Conservation (phyloP, 2,888 invertebrate genomes). For the Temnothorax ravouxi region DNA sequence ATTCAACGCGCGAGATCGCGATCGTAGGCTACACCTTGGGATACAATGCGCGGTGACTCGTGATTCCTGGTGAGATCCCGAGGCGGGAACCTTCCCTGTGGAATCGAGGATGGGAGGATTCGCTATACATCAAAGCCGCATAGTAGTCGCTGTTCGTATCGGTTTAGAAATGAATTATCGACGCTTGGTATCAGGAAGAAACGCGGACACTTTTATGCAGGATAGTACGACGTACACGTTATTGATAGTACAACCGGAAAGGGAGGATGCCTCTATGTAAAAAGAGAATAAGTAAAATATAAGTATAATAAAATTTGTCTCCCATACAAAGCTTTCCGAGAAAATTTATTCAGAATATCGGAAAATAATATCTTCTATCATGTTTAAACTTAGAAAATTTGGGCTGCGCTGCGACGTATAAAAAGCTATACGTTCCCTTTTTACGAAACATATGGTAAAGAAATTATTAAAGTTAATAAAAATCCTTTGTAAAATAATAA, state of each 20-base stretch:
- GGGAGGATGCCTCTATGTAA: not conserved
- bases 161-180: slow-evolving; percentile 7
- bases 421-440: not conserved
- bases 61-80: slow-evolving; percentile 22
- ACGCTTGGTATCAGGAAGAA: not conserved
- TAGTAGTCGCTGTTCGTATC: not conserved
- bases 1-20: slow-evolving; percentile 22
- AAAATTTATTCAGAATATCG: slow-evolving; percentile 12
- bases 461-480: not conserved
- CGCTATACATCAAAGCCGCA: slow-evolving; percentile 26
- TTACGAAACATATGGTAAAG: not conserved
- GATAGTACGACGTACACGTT: not conserved
- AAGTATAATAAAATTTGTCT: slow-evolving; percentile 9
- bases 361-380: slow-evolving; percentile 1
- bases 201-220: not conserved
- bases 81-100: not conserved
- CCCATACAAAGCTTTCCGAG: not conserved
- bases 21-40: not conserved
- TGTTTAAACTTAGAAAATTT: not conserved
- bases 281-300: not conserved
- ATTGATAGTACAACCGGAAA: not conserved
- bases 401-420: not conserved
- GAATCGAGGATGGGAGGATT: slow-evolving; percentile 1
- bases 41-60: slow-evolving; percentile 44
- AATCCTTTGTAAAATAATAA: not conserved